Base-by-base conservation (phyloP, 2,797 vertebrate species). In the Mormyrus hasselquistii region DNA sequence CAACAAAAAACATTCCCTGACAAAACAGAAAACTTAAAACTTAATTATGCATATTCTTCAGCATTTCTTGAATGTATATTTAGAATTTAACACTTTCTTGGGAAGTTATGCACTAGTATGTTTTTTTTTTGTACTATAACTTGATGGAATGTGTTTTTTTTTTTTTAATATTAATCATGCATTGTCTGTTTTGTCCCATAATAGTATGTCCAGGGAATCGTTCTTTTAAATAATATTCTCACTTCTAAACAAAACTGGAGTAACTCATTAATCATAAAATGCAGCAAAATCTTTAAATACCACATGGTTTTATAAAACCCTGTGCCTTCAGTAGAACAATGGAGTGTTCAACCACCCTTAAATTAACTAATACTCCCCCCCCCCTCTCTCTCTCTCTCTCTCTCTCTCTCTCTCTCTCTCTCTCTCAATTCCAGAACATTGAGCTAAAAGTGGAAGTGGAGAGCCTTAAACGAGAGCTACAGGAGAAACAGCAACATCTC, bases 361-460 rank as follows among this genome's bases (percentile, higher is more conserved):
- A 14, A 87, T 6, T 47, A n/a, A 44, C 55, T 44, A 82, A 83
- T 41, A 85, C 44, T 10, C 0, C 19, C 91, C 25, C n/a, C n/a
- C n/a, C n/a, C n/a, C n/a, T n/a, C n/a, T n/a, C 84, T 91, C 6
- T 85, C 52, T 93, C 3, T 91, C 91, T 96, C 50, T 52, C 16
- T 91, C 86, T 91, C 6, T 93, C 3, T 91, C 91, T 96, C 53
- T 55, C 16, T 91, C 86, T 91, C 2, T 88, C 55, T 88, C 88
- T 6, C 90, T 93, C 3, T 91, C 91, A 73, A 38, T 96, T 93
- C 0, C 94, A 99, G 98, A 99, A 99, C 95, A 99, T 99, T 1
- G 98, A 99, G 96, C 95, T 99, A 95, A 99, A 99, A 93, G 98
- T 99, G 91, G 97, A 99, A 94, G 97, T 99, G 91, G 98, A 99